Conservation (phyloP, 2,888 invertebrate genomes). For the Gryllus longicercus region DNA sequence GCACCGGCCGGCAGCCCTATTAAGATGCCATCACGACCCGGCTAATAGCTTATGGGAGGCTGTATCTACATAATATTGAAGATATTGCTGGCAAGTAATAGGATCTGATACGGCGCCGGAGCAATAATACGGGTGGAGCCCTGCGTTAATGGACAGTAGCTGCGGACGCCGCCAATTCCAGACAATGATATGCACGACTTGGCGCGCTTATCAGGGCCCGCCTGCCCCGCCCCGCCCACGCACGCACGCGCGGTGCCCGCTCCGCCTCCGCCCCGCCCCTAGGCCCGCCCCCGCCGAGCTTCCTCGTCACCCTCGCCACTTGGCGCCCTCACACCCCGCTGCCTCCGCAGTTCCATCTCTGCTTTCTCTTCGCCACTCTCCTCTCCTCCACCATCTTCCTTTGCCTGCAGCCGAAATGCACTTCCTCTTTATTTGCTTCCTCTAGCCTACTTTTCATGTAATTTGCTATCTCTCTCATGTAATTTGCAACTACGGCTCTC, state of each 20-base stretch:
- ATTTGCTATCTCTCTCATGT: too few relatives aligned
- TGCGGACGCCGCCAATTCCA: conserved; percentile 29
- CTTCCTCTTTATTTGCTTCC: too few relatives aligned
- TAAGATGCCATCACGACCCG: conserved; percentile 30
- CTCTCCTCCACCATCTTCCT: too few relatives aligned
- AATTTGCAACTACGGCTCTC: too few relatives aligned
- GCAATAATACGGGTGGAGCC: not conserved
- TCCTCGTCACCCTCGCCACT: not conserved
- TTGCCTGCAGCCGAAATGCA: too few relatives aligned
- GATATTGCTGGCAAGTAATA: conserved; percentile 22
- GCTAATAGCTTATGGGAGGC: conserved; percentile 21
- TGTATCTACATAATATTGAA: conserved; percentile 18
- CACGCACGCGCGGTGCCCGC: conserved; percentile 5
- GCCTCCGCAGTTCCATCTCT: too few relatives aligned
- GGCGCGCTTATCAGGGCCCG: conserved; percentile 20
- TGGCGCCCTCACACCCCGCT: too few relatives aligned
- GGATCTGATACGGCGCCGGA: conserved; percentile 24
- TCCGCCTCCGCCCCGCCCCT: too few relatives aligned
- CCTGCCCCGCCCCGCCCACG: not conserved
- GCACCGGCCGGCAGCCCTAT: conserved; percentile 6
- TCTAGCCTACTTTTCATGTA: too few relatives aligned
- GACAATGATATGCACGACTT: conserved; percentile 35
- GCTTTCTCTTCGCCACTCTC: too few relatives aligned
- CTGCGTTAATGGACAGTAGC: conserved; percentile 33
- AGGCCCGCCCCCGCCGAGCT: not conserved